Conservation (phyloP, 1,140 invertebrate species). For the Cylas formicarius region DNA sequence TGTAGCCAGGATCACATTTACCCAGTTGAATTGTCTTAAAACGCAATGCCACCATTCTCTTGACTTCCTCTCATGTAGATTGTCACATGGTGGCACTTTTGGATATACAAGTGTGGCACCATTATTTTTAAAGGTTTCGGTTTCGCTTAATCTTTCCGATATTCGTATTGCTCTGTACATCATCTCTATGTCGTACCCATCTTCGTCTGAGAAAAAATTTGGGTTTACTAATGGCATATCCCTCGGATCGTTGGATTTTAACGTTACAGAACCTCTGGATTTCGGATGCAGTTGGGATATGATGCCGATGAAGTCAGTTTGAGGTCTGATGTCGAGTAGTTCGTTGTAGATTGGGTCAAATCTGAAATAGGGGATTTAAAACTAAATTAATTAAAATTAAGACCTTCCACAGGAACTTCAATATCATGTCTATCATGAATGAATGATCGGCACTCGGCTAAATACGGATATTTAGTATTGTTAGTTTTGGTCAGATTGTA, state of each 20-base stretch:
- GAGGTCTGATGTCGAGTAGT: too few species aligned
- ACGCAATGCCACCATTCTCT: slow-evolving; percentile 25
- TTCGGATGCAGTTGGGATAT: slow-evolving; percentile 61
- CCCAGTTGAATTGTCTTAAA: too few species aligned
- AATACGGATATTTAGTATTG: too few species aligned
- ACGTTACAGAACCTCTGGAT: slow-evolving; percentile 48
- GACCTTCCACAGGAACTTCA: too few species aligned
- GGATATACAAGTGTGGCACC: slow-evolving; percentile 35
- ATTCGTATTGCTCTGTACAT: slow-evolving; percentile 48
- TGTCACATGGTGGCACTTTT: slow-evolving; percentile 39
- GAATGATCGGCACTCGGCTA: too few species aligned
- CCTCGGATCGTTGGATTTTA: slow-evolving; percentile 52
- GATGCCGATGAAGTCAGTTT: slow-evolving; percentile 45
- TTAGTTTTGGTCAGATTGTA: too few species aligned
- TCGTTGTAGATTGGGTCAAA: too few species aligned
- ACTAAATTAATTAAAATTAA: too few species aligned
- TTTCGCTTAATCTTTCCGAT: slow-evolving; percentile 44
- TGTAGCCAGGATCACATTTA: too few species aligned
- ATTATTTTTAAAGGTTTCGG: slow-evolving; percentile 42
- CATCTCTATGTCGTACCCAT: slow-evolving; percentile 45
- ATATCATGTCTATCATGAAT: too few species aligned
- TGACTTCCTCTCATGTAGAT: slow-evolving; percentile 25
- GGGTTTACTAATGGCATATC: slow-evolving; percentile 58
- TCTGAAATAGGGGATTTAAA: too few species aligned
- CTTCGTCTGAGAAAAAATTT: slow-evolving; percentile 52